Percentiles rank a stretch among this genome's conserved stretches.
These are phyloP conservation scores for Oithona nana DNA, from an alignment of 2,888 invertebrate genomes.

Conservation along the genomic window DNA sequence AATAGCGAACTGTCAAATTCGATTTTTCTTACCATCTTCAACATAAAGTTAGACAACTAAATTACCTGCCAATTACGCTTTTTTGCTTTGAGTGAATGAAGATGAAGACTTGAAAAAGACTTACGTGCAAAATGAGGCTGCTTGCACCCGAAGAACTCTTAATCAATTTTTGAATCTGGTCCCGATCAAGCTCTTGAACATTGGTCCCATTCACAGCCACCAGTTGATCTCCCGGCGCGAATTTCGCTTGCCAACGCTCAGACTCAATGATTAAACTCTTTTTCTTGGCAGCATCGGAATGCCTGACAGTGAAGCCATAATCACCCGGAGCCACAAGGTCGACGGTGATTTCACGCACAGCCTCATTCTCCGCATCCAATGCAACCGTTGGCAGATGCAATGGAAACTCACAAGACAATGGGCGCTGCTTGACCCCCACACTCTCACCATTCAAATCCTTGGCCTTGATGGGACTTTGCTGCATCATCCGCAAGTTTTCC, in stretches of 20 bases:
- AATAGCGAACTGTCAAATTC: too few species aligned
- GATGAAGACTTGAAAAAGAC: too few species aligned
- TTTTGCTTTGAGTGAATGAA: too few species aligned
- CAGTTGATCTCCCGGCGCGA: constrained; percentile 5
- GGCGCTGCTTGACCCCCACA: neutral
- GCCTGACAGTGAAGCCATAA: neutral
- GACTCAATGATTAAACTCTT: neutral
- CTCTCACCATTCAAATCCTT: neutral
- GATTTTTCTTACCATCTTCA: too few species aligned
- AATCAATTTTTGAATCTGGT: neutral
- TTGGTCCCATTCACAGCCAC: constrained; percentile 7
- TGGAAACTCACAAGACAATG: neutral
- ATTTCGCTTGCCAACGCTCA: neutral
- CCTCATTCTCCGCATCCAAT: neutral
- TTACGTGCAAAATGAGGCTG: neutral
- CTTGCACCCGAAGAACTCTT: neutral
- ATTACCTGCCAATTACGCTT: too few species aligned
- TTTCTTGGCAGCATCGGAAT: neutral
- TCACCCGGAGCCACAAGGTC: neutral
- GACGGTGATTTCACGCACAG: neutral
- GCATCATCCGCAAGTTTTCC: neutral
- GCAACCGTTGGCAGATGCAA: neutral
- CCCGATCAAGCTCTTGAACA: neutral
- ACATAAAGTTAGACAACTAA: too few species aligned
- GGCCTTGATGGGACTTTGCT: neutral